Evolutionary conservation across 2,888 invertebrate species (phyloP).

Genomic region (Macropis europaea): DNA sequence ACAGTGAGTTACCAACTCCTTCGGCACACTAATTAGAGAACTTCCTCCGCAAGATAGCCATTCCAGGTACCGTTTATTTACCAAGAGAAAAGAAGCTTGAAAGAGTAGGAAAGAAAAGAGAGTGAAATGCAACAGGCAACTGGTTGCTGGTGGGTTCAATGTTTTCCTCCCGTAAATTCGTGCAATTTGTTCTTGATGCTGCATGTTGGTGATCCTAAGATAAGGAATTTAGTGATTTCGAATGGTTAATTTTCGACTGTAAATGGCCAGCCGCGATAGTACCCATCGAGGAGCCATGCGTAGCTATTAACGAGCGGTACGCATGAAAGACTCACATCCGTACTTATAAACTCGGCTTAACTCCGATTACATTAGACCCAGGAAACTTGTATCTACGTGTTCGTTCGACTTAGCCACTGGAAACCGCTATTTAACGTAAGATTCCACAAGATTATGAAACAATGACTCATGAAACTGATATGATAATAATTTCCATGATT

Average conservation of each 20-base stretch:
- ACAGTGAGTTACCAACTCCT: slow-evolving; percentile 5
- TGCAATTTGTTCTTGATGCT: slow-evolving; percentile 15
- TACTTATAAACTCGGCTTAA: slow-evolving; percentile 26
- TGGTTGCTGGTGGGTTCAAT: neutral
- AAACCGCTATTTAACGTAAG: too few species aligned
- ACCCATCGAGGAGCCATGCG: slow-evolving; percentile 5
- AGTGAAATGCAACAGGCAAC: slow-evolving; percentile 38
- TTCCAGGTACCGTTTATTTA: slow-evolving; percentile 8
- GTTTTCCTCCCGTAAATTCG: slow-evolving; percentile 11
- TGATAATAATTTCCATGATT: too few species aligned
- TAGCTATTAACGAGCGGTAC: slow-evolving; percentile 43
- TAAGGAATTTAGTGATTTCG: slow-evolving; percentile 21
- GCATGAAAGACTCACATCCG: slow-evolving; percentile 20
- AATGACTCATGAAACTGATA: too few species aligned
- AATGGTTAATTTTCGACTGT: slow-evolving; percentile 13
- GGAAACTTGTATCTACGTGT: slow-evolving; percentile 1
- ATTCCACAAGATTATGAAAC: too few species aligned
- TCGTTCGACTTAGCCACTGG: slow-evolving; percentile 4
- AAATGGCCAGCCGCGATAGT: neutral
- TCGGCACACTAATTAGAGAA: slow-evolving; percentile 21
- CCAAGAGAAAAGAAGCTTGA: neutral
- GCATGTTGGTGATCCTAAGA: slow-evolving; percentile 7
- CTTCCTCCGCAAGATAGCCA: neutral
- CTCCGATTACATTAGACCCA: slow-evolving; percentile 2
- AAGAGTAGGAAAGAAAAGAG: neutral